Base-by-base conservation (phyloP, 2,888 invertebrate genomes). In the Tupiocoris notatus region DNA sequence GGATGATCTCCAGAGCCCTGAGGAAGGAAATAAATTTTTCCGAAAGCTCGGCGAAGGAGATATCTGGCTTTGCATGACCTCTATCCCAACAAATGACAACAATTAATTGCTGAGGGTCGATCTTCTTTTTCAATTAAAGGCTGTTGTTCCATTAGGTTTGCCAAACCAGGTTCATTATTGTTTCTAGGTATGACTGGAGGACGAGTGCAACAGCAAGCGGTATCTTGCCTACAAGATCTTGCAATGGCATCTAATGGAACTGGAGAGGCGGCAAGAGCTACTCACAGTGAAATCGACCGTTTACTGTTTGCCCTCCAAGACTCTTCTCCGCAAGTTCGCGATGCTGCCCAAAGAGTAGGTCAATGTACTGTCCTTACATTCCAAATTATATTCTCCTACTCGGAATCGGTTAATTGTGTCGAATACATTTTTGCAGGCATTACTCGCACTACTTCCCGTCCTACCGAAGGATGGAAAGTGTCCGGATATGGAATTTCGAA, bases 181-280 rank as follows among this genome's bases (percentile, higher is more conserved):
- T 75, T 74, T 6, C 68, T 83, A 89, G 89, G 88, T 81, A 86
- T 85, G 62, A 88, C 90, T 17, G 86, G 85, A 39, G 92, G 92
- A 0, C 87, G 91, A 75, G 87, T 91, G 24, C 94, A 95, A 84
- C 89, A 92, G 6, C 89, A 91, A 81, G 92, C 94, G 54, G 90
- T 91, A 21, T 88, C 89, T 39, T 92, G 93, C n/a, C 86, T 96
- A 74, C 84, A 94, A 77, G 93, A 94, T 82, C 90, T 94, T 2
- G 93, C 94, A 1, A 86, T 86, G 62, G 90, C 92, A 79, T 90
- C 91, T 64, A 91, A 91, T 78, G 92, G 92, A 0, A 87, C 86
- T 1, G 84, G 86, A 24, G 89, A 88, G 21, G 89, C 90, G 81
- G 88, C 90, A 16, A 83, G 85, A 18, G 89, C 91, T 0, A 85